A percentile compares a stretch with the other conserved stretches of the same genome.
phyloP scores from a whole-genome alignment of 2,888 invertebrate species.

The Caenorhabditis imperialis region DNA sequence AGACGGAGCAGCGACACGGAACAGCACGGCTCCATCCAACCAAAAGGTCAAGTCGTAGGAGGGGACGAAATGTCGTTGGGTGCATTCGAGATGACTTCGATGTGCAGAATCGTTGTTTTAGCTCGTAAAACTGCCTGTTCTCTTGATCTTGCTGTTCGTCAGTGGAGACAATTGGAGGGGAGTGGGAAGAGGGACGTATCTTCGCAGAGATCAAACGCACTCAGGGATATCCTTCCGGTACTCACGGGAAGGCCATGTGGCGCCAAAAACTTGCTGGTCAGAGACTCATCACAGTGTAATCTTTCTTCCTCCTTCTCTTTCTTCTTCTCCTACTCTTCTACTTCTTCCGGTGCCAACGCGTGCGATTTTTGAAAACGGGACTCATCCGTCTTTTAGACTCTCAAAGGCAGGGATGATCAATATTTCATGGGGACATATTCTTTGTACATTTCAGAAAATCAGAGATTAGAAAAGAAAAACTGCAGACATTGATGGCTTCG shows the following conservation, averaged over 20 bases:
- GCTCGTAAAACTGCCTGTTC: slow-evolving; percentile 7
- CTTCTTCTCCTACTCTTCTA: too few relatives aligned
- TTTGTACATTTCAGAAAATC: too few relatives aligned
- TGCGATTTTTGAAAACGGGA: slow-evolving; percentile 16
- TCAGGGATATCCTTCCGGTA: slow-evolving; percentile 26
- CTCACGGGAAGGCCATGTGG: slow-evolving; percentile 29
- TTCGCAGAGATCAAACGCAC: slow-evolving; percentile 24
- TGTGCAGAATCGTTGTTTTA: slow-evolving; percentile 11
- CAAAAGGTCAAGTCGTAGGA: slow-evolving; percentile 31
- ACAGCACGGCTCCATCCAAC: slow-evolving; percentile 5
- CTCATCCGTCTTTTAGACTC: slow-evolving; percentile 10
- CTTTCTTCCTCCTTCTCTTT: too few relatives aligned
- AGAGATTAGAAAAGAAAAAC: too few relatives aligned
- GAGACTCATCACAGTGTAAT: slow-evolving; percentile 25
- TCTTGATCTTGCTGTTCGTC: slow-evolving; percentile 28
- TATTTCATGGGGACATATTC: too few relatives aligned
- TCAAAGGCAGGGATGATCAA: too few relatives aligned
- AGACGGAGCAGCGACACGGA: slow-evolving; percentile 23
- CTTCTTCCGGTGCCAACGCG: slow-evolving; percentile 11
- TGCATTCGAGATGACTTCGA: slow-evolving; percentile 35
- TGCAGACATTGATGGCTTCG: too few relatives aligned
- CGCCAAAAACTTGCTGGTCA: slow-evolving; percentile 22
- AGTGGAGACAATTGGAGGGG: not conserved
- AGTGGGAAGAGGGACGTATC: slow-evolving; percentile 5
- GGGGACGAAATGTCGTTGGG: slow-evolving; percentile 4